Percentiles rank a stretch among this genome's conserved stretches.
These are phyloP conservation scores for Craterocephalus amniculus DNA, from an alignment of 2,797 vertebrate genomes.

Conservation along the genomic window DNA sequence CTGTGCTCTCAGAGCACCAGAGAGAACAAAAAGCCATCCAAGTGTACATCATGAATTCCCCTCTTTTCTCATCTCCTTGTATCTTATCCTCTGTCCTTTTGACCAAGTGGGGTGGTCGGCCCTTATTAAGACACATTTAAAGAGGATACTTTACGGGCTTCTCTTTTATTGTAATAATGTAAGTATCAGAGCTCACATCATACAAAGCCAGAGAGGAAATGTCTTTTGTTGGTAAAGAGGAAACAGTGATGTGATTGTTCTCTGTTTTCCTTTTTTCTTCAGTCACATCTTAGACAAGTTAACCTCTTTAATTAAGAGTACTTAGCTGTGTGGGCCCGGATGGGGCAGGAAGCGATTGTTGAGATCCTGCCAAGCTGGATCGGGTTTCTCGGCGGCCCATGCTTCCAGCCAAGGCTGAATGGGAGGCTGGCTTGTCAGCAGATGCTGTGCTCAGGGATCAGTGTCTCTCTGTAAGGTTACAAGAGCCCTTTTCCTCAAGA, in stretches of 20 bases:
- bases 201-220: constrained; percentile 69
- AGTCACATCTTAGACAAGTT: constrained; percentile 84
- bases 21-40: constrained; percentile 54
- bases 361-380: constrained; percentile 83
- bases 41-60: constrained; percentile 59
- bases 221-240: constrained; percentile 70
- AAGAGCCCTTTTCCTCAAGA: constrained; percentile 79
- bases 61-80: constrained; percentile 48
- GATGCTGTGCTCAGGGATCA: constrained; percentile 86
- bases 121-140: constrained; percentile 73
- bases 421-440: constrained; percentile 87
- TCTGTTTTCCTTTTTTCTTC: constrained; percentile 54
- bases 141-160: constrained; percentile 69
- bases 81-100: constrained; percentile 57
- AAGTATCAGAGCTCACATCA: constrained; percentile 77
- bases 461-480: constrained; percentile 79
- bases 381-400: constrained; percentile 80
- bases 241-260: constrained; percentile 82
- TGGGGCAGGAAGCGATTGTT: constrained; percentile 84
- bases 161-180: constrained; percentile 76
- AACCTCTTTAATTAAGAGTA: constrained; percentile 84
- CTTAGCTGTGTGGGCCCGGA: constrained; percentile 80
- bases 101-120: constrained; percentile 64
- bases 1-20: constrained; percentile 43
- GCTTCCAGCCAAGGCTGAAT: constrained; percentile 83